These are phyloP conservation scores for Stenodera caucasica DNA, from an alignment of 2,888 invertebrate genomes.

Conservation along the genomic window DNA sequence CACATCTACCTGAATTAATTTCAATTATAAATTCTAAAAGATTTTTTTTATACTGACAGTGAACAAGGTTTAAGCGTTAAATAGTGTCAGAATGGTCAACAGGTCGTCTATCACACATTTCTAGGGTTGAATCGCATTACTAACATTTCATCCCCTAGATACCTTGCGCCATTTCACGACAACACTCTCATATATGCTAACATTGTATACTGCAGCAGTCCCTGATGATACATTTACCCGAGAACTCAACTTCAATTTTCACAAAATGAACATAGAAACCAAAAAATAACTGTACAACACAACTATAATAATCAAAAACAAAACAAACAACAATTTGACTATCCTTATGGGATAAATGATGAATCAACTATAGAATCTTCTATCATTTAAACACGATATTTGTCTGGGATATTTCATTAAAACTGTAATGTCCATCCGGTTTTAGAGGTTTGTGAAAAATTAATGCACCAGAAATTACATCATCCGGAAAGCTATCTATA, in stretches of 20 bases:
- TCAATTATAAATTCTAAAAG: background rate
- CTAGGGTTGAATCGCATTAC: background rate
- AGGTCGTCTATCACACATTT: slow-evolving; percentile 6
- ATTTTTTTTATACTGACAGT: background rate
- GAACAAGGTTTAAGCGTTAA: background rate
- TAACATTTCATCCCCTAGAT: background rate
- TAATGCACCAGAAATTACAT: background rate
- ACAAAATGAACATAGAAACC: slow-evolving; percentile 2
- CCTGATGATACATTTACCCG: slow-evolving; percentile 3
- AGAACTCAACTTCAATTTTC: slow-evolving; percentile 1
- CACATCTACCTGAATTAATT: slow-evolving; percentile 12
- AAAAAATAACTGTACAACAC: background rate
- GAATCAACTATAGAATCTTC: background rate
- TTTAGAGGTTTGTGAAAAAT: background rate
- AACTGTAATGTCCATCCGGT: background rate
- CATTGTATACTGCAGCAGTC: slow-evolving; percentile 5
- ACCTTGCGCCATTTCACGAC: slow-evolving; percentile 5
- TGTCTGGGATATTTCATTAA: background rate
- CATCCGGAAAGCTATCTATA: background rate
- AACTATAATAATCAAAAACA: slow-evolving; percentile 4
- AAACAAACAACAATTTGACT: background rate
- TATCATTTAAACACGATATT: too few relatives aligned
- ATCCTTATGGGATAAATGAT: background rate
- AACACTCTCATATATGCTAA: slow-evolving; percentile 1
- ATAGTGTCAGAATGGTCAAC: background rate